Conservation (phyloP, 2,888 invertebrate genomes). For the Mythimna vitellina region DNA sequence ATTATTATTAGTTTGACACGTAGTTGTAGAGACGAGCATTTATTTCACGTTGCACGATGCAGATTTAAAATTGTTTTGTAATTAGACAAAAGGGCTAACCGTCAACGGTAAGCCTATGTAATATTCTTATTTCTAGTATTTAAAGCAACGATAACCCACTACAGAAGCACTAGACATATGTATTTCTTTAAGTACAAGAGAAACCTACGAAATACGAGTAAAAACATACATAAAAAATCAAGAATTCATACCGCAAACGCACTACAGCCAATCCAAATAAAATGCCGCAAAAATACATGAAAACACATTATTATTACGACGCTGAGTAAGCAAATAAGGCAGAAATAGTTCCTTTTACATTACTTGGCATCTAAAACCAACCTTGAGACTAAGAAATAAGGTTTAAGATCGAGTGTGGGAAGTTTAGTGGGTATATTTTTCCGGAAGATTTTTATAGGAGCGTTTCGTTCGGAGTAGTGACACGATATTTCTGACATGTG, state of each 20-base stretch:
- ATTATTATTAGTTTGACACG: too few relatives aligned
- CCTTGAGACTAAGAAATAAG: constrained; percentile 24
- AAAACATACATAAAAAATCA: constrained; percentile 33
- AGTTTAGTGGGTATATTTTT: constrained; percentile 54
- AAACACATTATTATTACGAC: constrained; percentile 70
- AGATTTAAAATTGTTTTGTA: not conserved
- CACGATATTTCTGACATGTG: constrained; percentile 65
- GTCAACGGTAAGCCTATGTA: too few relatives aligned
- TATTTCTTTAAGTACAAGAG: not conserved
- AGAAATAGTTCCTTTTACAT: constrained; percentile 62
- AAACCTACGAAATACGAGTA: constrained; percentile 4
- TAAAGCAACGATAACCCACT: not conserved
- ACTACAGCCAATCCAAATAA: constrained; percentile 54
- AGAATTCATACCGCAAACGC: constrained; percentile 40
- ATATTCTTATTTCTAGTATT: not conserved
- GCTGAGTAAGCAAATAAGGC: constrained; percentile 71
- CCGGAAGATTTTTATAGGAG: constrained; percentile 66
- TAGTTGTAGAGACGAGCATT: not conserved
- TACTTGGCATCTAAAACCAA: constrained; percentile 32
- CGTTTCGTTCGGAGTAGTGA: constrained; percentile 54
- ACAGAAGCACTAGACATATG: not conserved
- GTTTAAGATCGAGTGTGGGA: constrained; percentile 28
- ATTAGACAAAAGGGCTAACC: not conserved
- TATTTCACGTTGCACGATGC: too few relatives aligned
- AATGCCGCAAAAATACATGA: constrained; percentile 54